These are phyloP conservation scores for Tachystola acroxantha DNA, from an alignment of 2,888 invertebrate genomes.

Conservation along the genomic window DNA sequence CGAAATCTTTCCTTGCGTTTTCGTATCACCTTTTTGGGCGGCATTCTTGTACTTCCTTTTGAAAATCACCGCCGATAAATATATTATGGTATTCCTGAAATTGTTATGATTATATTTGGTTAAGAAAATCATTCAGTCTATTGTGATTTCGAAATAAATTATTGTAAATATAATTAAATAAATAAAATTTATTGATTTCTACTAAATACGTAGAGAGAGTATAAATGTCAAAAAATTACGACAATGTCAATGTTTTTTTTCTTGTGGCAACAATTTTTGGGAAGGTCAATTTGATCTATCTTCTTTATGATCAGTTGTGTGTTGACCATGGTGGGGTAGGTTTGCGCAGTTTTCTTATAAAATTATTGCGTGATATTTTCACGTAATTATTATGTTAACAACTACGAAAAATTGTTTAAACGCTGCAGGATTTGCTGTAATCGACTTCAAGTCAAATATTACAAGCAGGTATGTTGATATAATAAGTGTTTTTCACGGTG, in stretches of 20 bases:
- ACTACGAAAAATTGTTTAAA: slow-evolving; percentile 26
- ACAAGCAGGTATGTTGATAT: slow-evolving; percentile 42
- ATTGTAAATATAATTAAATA: neutral
- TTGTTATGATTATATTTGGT: neutral
- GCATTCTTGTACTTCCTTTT: slow-evolving; percentile 21
- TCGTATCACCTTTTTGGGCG: slow-evolving; percentile 32
- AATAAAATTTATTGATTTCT: slow-evolving; percentile 1
- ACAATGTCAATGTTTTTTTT: neutral
- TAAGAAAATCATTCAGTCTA: neutral
- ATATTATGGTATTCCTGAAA: slow-evolving; percentile 2
- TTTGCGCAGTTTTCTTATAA: slow-evolving; percentile 29
- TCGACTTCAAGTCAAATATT: slow-evolving; percentile 28
- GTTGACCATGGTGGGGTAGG: slow-evolving; percentile 41
- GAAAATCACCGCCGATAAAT: neutral
- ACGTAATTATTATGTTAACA: slow-evolving; percentile 44
- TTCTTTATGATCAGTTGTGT: slow-evolving; percentile 35
- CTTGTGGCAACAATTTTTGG: slow-evolving; percentile 5
- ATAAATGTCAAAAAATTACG: too few relatives aligned
- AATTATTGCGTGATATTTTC: slow-evolving; percentile 35
- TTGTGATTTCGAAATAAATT: neutral
- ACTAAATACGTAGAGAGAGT: neutral
- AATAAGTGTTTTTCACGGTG: slow-evolving; percentile 34
- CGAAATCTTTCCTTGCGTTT: slow-evolving; percentile 22
- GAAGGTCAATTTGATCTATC: neutral
- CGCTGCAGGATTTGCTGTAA: slow-evolving; percentile 41